Conservation (phyloP, 2,888 invertebrate species). For the Sepiola atlantica region DNA sequence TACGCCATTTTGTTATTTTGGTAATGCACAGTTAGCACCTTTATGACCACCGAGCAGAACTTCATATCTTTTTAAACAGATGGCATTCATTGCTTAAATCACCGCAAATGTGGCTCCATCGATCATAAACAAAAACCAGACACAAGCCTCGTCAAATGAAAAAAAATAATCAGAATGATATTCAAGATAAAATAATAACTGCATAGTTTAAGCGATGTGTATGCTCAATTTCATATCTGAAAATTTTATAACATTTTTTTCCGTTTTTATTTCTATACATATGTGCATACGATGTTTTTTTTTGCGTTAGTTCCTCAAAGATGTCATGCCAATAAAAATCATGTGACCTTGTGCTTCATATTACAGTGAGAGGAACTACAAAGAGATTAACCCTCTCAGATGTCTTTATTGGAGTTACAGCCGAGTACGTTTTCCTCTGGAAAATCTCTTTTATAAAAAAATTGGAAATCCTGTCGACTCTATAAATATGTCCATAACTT, state of each 20-base stretch:
- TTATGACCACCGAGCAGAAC: background rate
- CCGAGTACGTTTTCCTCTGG: too few relatives aligned
- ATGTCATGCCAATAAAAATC: too few relatives aligned
- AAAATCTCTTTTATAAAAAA: too few relatives aligned
- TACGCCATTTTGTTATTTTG: background rate
- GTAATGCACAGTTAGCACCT: background rate
- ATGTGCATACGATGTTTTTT: too few relatives aligned
- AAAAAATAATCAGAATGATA: background rate
- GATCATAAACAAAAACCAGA: background rate
- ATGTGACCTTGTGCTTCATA: too few relatives aligned
- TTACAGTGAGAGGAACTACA: too few relatives aligned
- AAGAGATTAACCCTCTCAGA: too few relatives aligned
- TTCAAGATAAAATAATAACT: conserved; percentile 32
- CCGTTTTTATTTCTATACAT: too few relatives aligned
- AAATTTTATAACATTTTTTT: background rate
- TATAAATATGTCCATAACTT: too few relatives aligned
- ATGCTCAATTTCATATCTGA: background rate
- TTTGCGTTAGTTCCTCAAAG: too few relatives aligned
- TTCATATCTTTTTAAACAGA: background rate
- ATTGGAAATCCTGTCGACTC: too few relatives aligned
- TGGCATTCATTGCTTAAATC: background rate
- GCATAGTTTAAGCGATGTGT: background rate
- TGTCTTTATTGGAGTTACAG: too few relatives aligned
- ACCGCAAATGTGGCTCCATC: background rate
- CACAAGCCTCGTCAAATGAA: background rate